Conservation (phyloP, 2,797 vertebrate species). For the Aplochiton taeniatus region DNA sequence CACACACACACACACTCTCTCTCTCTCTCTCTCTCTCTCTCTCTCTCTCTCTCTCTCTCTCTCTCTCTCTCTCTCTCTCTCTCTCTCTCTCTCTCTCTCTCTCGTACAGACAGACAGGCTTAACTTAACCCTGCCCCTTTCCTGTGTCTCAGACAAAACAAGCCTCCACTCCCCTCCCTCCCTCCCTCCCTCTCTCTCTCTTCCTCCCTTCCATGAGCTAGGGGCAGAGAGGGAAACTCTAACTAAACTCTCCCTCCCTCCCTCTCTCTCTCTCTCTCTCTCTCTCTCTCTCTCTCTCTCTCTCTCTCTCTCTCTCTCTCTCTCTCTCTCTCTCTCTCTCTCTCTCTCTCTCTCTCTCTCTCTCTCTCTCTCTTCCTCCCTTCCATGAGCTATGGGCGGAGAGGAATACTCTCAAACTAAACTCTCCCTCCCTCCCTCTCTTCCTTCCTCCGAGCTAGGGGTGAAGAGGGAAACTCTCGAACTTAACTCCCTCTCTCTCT, state of each 20-base stretch:
- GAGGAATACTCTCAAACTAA: constrained; percentile 34
- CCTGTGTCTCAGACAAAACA: constrained; percentile 82
- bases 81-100: neutral
- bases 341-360: constrained; percentile 24
- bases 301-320: constrained; percentile 11
- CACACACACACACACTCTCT: constrained; percentile 3
- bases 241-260: constrained; percentile 27
- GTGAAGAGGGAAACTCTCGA: constrained; percentile 47
- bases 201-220: constrained; percentile 38
- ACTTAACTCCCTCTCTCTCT: constrained; percentile 31
- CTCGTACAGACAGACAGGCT: constrained; percentile 63
- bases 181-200: constrained; percentile 5
- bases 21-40: neutral
- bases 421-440: constrained; percentile 7
- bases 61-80: neutral
- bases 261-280: constrained; percentile 54
- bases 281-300: constrained; percentile 30
- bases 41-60: neutral
- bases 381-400: constrained; percentile 55
- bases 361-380: constrained; percentile 13
- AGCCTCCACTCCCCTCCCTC: constrained; percentile 47
- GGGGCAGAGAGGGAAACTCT: constrained; percentile 54
- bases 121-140: constrained; percentile 72
- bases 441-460: constrained; percentile 38
- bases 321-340: neutral